Evolutionary conservation across 2,797 vertebrate genomes (phyloP), one percentile per base, ranked within the genome.

Genomic region (Lophotriccus pileatus): DNA sequence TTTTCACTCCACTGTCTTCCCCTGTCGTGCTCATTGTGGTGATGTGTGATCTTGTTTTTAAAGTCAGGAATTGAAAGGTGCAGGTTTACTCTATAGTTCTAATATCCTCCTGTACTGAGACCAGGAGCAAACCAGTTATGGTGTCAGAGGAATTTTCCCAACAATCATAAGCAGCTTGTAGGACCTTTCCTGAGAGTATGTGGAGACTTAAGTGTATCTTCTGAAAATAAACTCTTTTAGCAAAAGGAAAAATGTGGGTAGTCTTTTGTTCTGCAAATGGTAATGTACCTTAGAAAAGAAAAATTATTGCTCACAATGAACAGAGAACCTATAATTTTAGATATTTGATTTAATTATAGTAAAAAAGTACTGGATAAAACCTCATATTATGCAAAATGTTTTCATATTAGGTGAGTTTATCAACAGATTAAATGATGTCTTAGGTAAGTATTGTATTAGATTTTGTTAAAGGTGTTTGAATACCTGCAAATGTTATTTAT

Each of bases 291-390:
- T 76, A 60, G 17, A 79, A 73, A 86, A 88, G n/a, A 44, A 87
- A 81, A 83, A 59, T 46, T 60, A 34, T 47, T 79, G 32, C 67
- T 86, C 67, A 47, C 17, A 73, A 39, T 76, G 50, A 87, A 37
- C 32, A 79, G 67, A 52, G 47, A 90, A 52, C 67, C 89, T 95
- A 12, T 89, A 68, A 89, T 82, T 96, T 85, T 89, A 76, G 39
- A 10, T 79, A 94, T 91, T 94, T 91, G 39, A 52, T 95, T 91
- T 94, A 14, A 68, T 74, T 63, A 20, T 36, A 52, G 14, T 81
- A 62, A 93, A 87, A 86, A 87, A n/a, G 41, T 56, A n/a, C 16
- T 25, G 19, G 27, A 52, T 92, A 78, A 90, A 77, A 50, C 76
- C 55, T 86, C 11, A 21, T 37, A 60, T 92, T 91, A 81, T 32